Conservation (phyloP, 2,113 vertebrate genomes). For the Beaufortia kweichowensis region DNA sequence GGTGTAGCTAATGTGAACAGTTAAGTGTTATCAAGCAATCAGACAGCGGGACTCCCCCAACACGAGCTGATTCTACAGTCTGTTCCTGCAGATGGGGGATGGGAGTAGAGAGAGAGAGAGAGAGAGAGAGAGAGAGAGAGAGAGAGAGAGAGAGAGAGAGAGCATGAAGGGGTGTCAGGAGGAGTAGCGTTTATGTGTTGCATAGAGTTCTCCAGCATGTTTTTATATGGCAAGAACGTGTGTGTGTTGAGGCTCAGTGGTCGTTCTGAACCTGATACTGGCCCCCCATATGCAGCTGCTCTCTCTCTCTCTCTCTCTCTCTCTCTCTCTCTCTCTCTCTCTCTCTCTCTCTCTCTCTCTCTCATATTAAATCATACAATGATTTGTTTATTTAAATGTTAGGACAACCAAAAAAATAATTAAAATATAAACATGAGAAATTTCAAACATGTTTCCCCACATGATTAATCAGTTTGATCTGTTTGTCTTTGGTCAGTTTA, state of each 20-base stretch:
- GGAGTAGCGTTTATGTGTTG: conserved; percentile 8
- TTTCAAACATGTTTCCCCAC: too few species aligned
- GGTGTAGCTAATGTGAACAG: not conserved
- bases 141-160: conserved; percentile 23
- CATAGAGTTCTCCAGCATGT: conserved; percentile 26
- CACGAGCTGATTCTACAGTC: not conserved
- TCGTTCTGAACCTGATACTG: conserved; percentile 48
- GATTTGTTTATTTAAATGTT: too few species aligned
- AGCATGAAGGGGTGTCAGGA: conserved; percentile 8
- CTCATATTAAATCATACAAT: not conserved
- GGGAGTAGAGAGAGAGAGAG: not conserved
- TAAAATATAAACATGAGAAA: too few species aligned
- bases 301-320: not conserved
- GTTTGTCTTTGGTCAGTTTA: too few species aligned
- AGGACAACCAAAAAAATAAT: too few species aligned
- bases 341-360: not conserved
- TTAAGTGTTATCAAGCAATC: not conserved
- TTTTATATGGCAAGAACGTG: conserved; percentile 19
- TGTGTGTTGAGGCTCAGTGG: conserved; percentile 34
- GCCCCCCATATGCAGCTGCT: conserved; percentile 42
- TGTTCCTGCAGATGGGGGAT: not conserved
- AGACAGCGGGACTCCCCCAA: too few species aligned
- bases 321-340: not conserved
- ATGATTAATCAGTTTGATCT: too few species aligned
- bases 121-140: conserved; percentile 11